Evolutionary conservation across 2,888 invertebrate species (phyloP), one percentile per base, ranked within the genome.

Genomic region (Drosophila aldrichi): DNA sequence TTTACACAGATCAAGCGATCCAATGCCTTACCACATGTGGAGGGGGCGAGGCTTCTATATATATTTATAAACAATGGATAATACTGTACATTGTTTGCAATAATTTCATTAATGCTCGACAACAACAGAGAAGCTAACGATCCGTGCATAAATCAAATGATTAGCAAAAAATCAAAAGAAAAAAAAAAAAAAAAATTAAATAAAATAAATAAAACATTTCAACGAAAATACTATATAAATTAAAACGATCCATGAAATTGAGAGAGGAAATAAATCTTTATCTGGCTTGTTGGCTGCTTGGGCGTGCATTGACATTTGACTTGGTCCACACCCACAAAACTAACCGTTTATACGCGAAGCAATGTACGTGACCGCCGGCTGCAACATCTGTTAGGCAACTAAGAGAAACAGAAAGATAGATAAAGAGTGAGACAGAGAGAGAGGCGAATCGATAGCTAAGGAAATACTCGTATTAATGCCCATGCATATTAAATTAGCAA

Each of bases 231-330:
- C 20, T 34, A 38, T 49, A 32, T 34, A 58, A 29, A 58, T 48
- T 29, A 16, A 58, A 58, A 58, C 18, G 18, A 77, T 38, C 41
- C 40, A 54, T 67, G 52, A 62, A 56, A 77, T 56, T 48, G 41
- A 16, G 54, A 54, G 54, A 25, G 54, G 54, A 40, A 54, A 54
- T 40, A 54, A 40, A 40, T 38, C n/a, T 36, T 9, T 34, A 29
- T 6, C 36, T 36, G 34, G 20, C 34, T 51, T 34, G 12, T 14
- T 34, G 18, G n/a, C 56, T 65, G 56, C 48, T 57, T 73, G 70
- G 69, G 73, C 89, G 83, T 81, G 81, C 83, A 73, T 83, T 83
- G 87, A 83, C 83, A 86, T 83, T 88, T 83, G 83, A 88, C 83
- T 88, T 73, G 54, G 46, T 55, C 63, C 82, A 83, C 87, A 72